phyloP scores from a whole-genome alignment of 2,797 vertebrate species.

The Sebastes kiyomatsui region DNA sequence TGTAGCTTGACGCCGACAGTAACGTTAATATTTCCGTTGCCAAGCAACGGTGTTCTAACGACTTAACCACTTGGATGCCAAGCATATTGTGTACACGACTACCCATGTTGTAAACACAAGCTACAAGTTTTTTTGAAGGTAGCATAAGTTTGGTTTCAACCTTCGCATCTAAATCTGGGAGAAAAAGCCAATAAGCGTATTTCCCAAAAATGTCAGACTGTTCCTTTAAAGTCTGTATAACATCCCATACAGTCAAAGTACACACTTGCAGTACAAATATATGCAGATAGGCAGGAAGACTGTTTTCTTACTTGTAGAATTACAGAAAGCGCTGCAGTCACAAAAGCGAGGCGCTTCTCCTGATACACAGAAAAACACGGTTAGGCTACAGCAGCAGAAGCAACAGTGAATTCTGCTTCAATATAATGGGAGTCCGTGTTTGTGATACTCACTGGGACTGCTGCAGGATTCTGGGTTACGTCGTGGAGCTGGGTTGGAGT shows the following conservation, averaged over 20 bases:
- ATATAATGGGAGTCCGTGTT: background rate
- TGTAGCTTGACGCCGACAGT: too few relatives aligned
- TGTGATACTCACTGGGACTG: slow-evolving; percentile 64
- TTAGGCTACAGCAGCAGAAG: slow-evolving; percentile 15
- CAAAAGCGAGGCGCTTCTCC: slow-evolving; percentile 43
- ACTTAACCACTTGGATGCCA: too few relatives aligned
- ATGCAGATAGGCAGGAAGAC: background rate
- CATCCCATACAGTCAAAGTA: background rate
- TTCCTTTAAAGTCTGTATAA: background rate
- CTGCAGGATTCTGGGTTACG: slow-evolving; percentile 25
- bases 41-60: too few relatives aligned
- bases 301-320: slow-evolving; percentile 54
- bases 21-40: too few relatives aligned
- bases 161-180: background rate
- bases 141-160: background rate
- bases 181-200: background rate
- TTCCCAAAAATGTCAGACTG: background rate
- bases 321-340: slow-evolving; percentile 63
- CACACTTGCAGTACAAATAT: background rate
- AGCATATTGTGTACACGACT: too few relatives aligned
- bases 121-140: too few relatives aligned
- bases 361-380: slow-evolving; percentile 32
- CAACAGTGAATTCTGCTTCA: background rate
- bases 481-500: background rate
- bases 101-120: accelerated